Conservation (phyloP, 2,113 vertebrate species). For the Epinephelus cyanopodus region DNA sequence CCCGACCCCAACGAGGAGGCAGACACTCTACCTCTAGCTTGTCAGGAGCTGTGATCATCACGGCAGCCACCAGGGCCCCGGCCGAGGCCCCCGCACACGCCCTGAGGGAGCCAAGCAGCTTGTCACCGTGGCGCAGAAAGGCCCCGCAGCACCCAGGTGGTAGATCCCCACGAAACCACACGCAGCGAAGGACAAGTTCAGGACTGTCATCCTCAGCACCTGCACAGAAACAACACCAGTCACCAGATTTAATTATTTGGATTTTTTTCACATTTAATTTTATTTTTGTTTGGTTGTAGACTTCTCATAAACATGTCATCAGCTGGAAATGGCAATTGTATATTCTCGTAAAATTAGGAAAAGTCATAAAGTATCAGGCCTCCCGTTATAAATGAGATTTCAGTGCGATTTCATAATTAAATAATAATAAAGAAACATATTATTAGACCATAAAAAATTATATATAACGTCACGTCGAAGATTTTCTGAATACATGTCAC, state of each 20-base stretch:
- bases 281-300: too few species aligned
- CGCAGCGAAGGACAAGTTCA: slow-evolving; percentile 93
- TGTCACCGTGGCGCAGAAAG: slow-evolving; percentile 86
- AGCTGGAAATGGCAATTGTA: too few species aligned
- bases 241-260: neutral
- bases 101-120: slow-evolving; percentile 84
- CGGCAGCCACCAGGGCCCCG: slow-evolving; percentile 89
- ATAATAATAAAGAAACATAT: too few species aligned
- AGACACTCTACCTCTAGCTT: slow-evolving; percentile 87
- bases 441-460: too few species aligned
- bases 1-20: neutral
- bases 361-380: too few species aligned
- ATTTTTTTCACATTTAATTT: too few species aligned
- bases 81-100: slow-evolving; percentile 92
- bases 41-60: slow-evolving; percentile 91
- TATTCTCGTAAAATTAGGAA: too few species aligned
- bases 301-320: too few species aligned
- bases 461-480: too few species aligned
- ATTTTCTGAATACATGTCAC: too few species aligned
- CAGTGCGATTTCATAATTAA: too few species aligned
- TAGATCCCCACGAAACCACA: slow-evolving; percentile 94
- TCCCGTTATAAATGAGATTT: too few species aligned
- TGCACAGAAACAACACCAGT: neutral
- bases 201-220: slow-evolving; percentile 77
- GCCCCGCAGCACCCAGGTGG: slow-evolving; percentile 92